Base-by-base conservation (phyloP, 2,888 invertebrate genomes). In the Argynnis bischoffii region DNA sequence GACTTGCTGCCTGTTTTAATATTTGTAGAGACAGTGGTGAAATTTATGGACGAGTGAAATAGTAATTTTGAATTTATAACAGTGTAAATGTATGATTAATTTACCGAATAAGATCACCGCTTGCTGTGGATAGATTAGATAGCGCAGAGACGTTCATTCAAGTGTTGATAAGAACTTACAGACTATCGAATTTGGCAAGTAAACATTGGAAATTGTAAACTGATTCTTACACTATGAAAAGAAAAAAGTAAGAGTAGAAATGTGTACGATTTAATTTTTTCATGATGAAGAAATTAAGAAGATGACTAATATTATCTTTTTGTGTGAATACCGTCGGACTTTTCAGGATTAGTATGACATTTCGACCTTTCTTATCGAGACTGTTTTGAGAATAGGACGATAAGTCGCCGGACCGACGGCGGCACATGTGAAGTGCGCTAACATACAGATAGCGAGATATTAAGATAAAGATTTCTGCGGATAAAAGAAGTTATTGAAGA, bases 371-470 rank as follows among this genome's bases (percentile, higher is more conserved):
- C 79, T 88, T 91, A 90, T 90, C 90, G 82, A 79, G 83, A 85
- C 81, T 81, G 77, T 83, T 88, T 85, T 85, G 83, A 83, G 79
- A 83, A 81, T 77, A 82, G 81, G 80, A 82, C 86, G 88, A 90
- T 90, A 90, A 89, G 84, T 80, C 85, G 88, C 86, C 86, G 88
- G 88, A 86, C 89, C 87, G 90, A 76, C 91, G 92, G 89, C 91
- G 92, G 92, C 83, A 80, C 81, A 81, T 87, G 90, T 92, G 90
- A 90, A 90, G 91, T 92, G 89, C 83, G 76, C 80, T 83, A 81
- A 82, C 80, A 78, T 83, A 86, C 89, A 87, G 86, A 89, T 86
- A 88, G 73, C 74, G 74, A 84, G 78, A 83, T 83, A 86, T 80
- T 81, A 74, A 87, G 89, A 90, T 89, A 89, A 89, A 86, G 67